Evolutionary conservation across 2,797 vertebrate genomes (phyloP).

Genomic region (Gobionotothen gibberifrons): DNA sequence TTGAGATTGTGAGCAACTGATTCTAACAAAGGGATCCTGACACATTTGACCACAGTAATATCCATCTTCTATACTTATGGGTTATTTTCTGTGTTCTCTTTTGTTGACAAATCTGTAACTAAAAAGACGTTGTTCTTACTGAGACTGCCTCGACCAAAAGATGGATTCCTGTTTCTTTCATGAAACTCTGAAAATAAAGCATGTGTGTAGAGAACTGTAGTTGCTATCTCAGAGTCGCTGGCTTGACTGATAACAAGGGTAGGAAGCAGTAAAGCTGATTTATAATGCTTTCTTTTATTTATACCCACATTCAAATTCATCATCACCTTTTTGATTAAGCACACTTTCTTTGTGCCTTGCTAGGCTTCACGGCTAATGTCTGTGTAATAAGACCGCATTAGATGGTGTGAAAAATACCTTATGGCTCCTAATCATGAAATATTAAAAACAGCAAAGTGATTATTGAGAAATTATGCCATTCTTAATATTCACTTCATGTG

Average conservation of each 20-base stretch:
- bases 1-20: not conserved
- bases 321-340: conserved; percentile 16
- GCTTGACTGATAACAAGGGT: conserved; percentile 10
- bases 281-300: not conserved
- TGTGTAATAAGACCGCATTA: conserved; percentile 44
- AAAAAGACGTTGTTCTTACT: not conserved
- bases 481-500: conserved; percentile 59
- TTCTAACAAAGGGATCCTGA: not conserved
- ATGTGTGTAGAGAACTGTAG: not conserved
- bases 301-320: conserved; percentile 1
- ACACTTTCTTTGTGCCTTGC: conserved; percentile 3
- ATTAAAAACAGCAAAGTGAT: conserved; percentile 69
- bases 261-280: conserved; percentile 16
- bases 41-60: not conserved
- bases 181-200: conserved; percentile 29
- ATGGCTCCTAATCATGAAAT: conserved; percentile 65
- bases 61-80: not conserved
- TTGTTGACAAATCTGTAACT: not conserved
- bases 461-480: conserved; percentile 68
- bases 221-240: not conserved
- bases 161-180: not conserved
- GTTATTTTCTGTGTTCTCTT: not conserved
- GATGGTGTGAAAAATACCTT: conserved; percentile 52
- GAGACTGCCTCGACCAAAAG: not conserved
- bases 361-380: conserved; percentile 22